phyloP scores from a whole-genome alignment of 2,797 vertebrate species.

The Leuciscus waleckii region DNA sequence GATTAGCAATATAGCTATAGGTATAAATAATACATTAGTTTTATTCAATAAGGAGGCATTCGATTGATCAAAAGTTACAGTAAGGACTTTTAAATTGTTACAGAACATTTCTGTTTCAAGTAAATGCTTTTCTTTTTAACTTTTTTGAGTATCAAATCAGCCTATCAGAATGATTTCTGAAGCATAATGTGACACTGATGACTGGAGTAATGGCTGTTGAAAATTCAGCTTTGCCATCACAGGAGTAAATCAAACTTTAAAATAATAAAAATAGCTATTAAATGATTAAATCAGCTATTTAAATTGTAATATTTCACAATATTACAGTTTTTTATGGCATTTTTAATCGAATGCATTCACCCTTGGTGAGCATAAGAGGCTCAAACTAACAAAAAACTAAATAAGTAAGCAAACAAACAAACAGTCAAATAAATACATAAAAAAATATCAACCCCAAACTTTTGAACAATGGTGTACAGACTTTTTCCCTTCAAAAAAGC shows the following conservation, averaged over 20 bases:
- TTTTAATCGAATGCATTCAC: neutral
- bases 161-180: neutral
- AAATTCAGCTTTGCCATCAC: neutral
- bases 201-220: neutral
- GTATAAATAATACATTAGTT: no score
- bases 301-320: neutral
- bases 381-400: neutral
- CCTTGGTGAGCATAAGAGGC: neutral
- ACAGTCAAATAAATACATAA: no score
- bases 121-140: neutral
- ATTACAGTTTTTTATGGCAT: neutral
- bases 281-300: neutral
- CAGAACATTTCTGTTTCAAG: neutral
- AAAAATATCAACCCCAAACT: neutral
- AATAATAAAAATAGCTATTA: neutral
- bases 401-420: no score
- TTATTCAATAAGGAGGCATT: neutral
- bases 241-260: neutral
- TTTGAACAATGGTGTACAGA: neutral
- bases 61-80: no score
- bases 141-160: neutral
- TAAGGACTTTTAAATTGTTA: neutral
- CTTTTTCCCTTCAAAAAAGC: slow-evolving; percentile 24
- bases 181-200: neutral
- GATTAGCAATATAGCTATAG: neutral